Base-by-base conservation (phyloP, 2,797 vertebrate species). In the Channallabes apus region DNA sequence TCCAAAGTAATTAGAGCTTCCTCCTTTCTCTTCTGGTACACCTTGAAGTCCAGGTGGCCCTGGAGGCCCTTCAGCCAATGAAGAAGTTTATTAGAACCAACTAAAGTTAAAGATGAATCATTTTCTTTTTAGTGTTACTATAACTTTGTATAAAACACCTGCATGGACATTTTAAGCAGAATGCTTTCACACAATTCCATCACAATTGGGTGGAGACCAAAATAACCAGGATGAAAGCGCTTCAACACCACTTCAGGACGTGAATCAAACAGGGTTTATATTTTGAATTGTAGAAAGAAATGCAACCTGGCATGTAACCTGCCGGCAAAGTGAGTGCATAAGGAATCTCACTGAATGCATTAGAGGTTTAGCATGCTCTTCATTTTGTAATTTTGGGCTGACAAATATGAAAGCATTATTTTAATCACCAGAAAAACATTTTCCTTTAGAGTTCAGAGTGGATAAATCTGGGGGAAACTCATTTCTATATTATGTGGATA, bases 11-110 rank as follows among this genome's bases (percentile, higher is more conserved):
- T 4, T 17, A 64, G 85, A 78, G 8, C 24, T 62, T 76, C 84
- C 89, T 81, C 94, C 94, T 67, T 91, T 93, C 54, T 38, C 83
- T 75, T 94, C 94, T 29, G 82, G 87, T 27, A 3, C 29, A 24
- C 94, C 94, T 86, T 82, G 88, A 68, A 64, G 81, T 86, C 94
- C 93, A 59, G 54, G 7, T 61, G 11, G 11, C 32, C 94, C 93
- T 84, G 11, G n/a, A 6, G 24, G 59, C 85, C 94, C 93, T 94
- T 88, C 3, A 83, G 7, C 84, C 29, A 71, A 61, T 24, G 89
- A 35, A 35, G 35, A 35, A 35, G 4, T 11, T n/a, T 62, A 62
- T 62, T 62, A 62, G 8, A n/a, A 62, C 24, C 24, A 62, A 29
- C 12, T 27, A 65, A 17, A 65, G 27, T 29, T 17, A 27, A 29